Evolutionary conservation across 2,113 vertebrate species (phyloP), one percentile per base, ranked within the genome.

Genomic region (Ciconia maguari): DNA sequence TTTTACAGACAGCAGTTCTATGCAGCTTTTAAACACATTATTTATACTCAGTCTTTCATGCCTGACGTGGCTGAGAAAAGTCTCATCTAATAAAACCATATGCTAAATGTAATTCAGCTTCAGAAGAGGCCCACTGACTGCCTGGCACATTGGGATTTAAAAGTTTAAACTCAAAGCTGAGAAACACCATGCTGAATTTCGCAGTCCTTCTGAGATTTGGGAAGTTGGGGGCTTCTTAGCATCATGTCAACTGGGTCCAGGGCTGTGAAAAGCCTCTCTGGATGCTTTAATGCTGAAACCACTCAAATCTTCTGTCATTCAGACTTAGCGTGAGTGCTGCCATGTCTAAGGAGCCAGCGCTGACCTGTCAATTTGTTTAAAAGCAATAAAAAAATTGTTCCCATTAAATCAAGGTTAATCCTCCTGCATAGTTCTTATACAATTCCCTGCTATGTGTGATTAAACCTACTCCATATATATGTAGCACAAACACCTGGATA

Each of bases 391-490:
- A 96, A 82, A 86, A 62, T 71, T 21, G 51, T 58, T 96, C 87
- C 87, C 76, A 71, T 87, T 94, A 93, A 94, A 96, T 95, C 84
- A 88, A 88, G 55, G 78, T 71, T 95, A 97, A 97, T 97, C 95
- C 55, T 94, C 64, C 87, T 11, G 34, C 62, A 41, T 7, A 51
- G 81, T 79, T 74, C 42, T 96, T 76, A 82, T 17, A 87, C 15
- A 83, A 72, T 72, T 85, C 54, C 57, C 42, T 24, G 66, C 16
- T 86, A 42, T 4, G 54, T 51, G 66, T 74, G 89, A 91, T 95
- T 88, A 86, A 93, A 58, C 29, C 36, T 44, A 44, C 48, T 55
- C 55, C 51, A 57, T 44, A 34, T 19, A 61, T 7, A 42, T 13
- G 16, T 10, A 79, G 57, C 77, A 85, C 13, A 76, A 85, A 52